A percentile compares a stretch with the other conserved stretches of the same genome.
Evolutionary conservation across 2,888 invertebrate species (phyloP).

Genomic region (Lottia scabra): DNA sequence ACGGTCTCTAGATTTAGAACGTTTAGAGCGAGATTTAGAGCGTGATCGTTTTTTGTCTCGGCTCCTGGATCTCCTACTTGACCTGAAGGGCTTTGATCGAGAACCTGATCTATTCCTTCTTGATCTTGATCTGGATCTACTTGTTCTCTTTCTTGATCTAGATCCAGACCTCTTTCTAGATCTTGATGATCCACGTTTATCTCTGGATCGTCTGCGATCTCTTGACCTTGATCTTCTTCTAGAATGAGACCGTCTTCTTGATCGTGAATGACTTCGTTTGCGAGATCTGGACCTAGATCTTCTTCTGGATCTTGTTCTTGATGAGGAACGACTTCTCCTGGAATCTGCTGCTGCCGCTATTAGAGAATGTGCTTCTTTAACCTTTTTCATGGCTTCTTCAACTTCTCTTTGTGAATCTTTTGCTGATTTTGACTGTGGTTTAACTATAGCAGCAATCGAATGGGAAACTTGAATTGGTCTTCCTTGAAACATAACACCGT

Average conservation of each 20-base stretch:
- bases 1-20: conserved; percentile 36
- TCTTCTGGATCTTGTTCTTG: conserved; percentile 56
- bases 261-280: conserved; percentile 23
- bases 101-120: conserved; percentile 50
- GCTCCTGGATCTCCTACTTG: conserved; percentile 65
- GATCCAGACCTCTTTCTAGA: conserved; percentile 71
- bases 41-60: conserved; percentile 32
- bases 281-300: conserved; percentile 30
- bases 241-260: conserved; percentile 6
- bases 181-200: conserved; percentile 64
- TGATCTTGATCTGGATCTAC: conserved; percentile 71
- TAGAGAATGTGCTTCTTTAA: conserved; percentile 94
- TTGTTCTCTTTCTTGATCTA: conserved; percentile 28
- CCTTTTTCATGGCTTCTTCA: conserved; percentile 96
- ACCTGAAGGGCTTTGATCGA: conserved; percentile 65
- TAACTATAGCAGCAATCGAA: conserved; percentile 75
- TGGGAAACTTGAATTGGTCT: conserved; percentile 82
- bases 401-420: conserved; percentile 59
- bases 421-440: conserved; percentile 56
- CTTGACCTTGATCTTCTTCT: conserved; percentile 45
- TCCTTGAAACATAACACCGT: conserved; percentile 82
- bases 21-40: conserved; percentile 39
- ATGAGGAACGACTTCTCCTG: conserved; percentile 37
- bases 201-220: conserved; percentile 37
- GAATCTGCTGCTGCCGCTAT: conserved; percentile 89